Percentiles rank a stretch among this genome's conserved stretches.
Evolutionary conservation across 2,113 vertebrate species (phyloP).

Genomic region (Balaeniceps rex): DNA sequence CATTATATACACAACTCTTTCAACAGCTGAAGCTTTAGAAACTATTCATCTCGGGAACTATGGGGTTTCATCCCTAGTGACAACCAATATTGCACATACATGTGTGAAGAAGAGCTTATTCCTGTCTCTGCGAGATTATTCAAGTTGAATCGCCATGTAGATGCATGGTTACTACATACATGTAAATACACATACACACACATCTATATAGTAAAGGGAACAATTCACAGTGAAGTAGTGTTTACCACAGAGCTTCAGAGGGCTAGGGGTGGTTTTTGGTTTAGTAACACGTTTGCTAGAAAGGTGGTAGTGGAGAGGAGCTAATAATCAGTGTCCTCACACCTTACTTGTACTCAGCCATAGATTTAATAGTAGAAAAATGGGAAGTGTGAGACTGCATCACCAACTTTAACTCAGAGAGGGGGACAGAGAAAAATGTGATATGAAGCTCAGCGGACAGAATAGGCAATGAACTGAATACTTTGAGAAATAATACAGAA

Average conservation of each 20-base stretch:
- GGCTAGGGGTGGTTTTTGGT: background rate
- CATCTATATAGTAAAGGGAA: background rate
- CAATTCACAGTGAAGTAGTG: background rate
- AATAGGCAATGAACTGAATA: background rate
- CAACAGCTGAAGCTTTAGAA: background rate
- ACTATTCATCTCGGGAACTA: background rate
- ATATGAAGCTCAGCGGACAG: background rate
- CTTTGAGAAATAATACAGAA: background rate
- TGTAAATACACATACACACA: no score
- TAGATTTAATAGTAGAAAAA: background rate
- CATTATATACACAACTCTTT: background rate
- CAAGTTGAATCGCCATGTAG: fast-evolving
- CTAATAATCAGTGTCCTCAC: background rate
- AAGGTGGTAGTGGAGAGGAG: background rate
- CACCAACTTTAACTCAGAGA: background rate
- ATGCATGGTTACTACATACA: background rate
- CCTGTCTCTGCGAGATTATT: background rate
- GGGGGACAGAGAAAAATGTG: background rate
- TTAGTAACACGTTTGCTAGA: background rate
- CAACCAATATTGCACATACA: background rate
- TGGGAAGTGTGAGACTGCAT: background rate
- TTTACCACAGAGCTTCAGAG: background rate
- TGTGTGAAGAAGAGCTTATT: background rate
- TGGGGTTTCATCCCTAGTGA: background rate
- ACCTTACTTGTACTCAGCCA: background rate